Percentiles rank a stretch among this genome's conserved stretches.
Conservation (phyloP, 2,113 vertebrate species). For the Burhinus bistriatus region DNA sequence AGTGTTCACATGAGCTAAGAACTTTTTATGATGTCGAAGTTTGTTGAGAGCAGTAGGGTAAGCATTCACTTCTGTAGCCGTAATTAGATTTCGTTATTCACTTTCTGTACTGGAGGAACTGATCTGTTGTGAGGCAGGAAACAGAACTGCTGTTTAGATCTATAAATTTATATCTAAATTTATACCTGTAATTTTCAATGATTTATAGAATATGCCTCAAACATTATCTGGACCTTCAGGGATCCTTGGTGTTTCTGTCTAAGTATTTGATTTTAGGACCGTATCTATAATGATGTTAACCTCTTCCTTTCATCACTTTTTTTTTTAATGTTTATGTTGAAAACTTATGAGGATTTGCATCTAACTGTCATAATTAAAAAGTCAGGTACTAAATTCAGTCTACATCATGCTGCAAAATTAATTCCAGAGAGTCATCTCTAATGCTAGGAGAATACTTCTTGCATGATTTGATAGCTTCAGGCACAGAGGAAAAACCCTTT, state of each 20-base stretch:
- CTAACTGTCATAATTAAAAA: slow-evolving; percentile 1
- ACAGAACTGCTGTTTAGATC: neutral
- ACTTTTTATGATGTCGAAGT: neutral
- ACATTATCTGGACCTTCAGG: neutral
- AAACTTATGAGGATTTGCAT: neutral
- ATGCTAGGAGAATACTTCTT: slow-evolving; percentile 24
- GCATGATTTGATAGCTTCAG: slow-evolving; percentile 13
- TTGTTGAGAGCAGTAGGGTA: neutral
- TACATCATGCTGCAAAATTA: neutral
- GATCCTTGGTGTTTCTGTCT: neutral
- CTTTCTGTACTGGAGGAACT: neutral
- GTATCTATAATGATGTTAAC: neutral
- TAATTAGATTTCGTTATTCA: neutral
- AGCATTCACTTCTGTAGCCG: neutral
- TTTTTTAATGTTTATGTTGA: neutral
- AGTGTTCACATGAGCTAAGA: neutral
- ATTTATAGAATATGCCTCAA: neutral
- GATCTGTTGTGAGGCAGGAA: neutral
- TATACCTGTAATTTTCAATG: neutral
- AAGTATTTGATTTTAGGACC: neutral
- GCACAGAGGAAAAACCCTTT: slow-evolving; percentile 17
- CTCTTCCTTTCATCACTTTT: neutral
- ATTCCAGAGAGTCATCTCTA: neutral
- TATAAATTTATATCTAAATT: neutral
- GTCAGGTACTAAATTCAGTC: neutral